Evolutionary conservation across 1,140 invertebrate genomes (phyloP), one percentile per base, ranked within the genome.

Genomic region (Hermatobates lingyangjiaoensis): DNA sequence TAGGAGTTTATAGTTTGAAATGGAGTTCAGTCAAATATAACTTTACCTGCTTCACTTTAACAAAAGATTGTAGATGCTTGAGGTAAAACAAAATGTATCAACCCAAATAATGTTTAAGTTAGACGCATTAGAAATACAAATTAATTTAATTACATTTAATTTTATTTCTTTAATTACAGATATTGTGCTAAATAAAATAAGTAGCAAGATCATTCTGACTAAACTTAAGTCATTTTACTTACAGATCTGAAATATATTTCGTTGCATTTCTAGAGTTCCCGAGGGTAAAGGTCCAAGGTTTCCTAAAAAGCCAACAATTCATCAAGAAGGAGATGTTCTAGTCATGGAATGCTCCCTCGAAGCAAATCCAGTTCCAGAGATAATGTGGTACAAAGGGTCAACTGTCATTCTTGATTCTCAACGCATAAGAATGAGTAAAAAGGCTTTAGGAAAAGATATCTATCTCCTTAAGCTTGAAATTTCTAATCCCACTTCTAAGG

Each of bases 321-420:
- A 87, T 59, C 92, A 96, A 73, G 85, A 91, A 55, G 91, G 90
- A 40, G 90, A 94, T 65, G 66, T 87, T 48, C 74, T 96, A 57
- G 80, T 95, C 57, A 92, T 96, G 88, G 90, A 95, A 71, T 96
- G 92, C 68, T 71, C 92, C 60, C 69, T 96, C 64, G 91, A 95
- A 73, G 90, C 91, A 39, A 80, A 93, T 69, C 92, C 92, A 20
- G 75, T 87, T 44, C 92, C 92, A 51, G 90, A 95, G 62, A 94
- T 96, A 58, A 87, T 82, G 3, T 96, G 92, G 92, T 95, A 79
- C 68, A 87, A 92, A 61, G 87, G 86, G 42, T 77, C 79, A 58
- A 86, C 81, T 66, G 74, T 79, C 60, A 86, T 94, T 59, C 67
- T 70, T 55, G 84, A 88, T 62, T 84, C 79, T 62, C 70, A 71